A percentile compares a stretch with the other conserved stretches of the same genome.
These are phyloP conservation scores for Actinernus sp. DNA, from an alignment of 92 coral and sea anemone species.

Conservation along the genomic window DNA sequence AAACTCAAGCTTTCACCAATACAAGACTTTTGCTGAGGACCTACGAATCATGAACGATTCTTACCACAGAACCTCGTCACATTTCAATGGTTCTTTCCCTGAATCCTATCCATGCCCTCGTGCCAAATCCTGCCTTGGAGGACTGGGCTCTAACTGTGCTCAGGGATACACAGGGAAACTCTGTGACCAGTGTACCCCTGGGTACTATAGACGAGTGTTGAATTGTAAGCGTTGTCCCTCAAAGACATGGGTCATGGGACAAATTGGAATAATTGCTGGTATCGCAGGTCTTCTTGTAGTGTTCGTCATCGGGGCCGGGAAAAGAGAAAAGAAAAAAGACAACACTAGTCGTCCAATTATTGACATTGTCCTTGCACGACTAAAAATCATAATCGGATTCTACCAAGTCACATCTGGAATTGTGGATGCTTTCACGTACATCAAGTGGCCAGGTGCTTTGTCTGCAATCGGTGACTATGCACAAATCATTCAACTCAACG, in stretches of 20 bases:
- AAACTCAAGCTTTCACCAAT: no score
- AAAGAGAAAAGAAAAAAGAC: conserved; percentile 5
- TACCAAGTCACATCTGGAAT: conserved; percentile 28
- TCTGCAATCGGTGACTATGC: conserved; percentile 11
- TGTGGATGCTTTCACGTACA: conserved; percentile 27
- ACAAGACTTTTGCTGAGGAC: no score
- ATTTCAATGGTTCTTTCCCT: no score
- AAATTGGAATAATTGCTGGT: conserved; percentile 7
- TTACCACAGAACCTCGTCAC: no score
- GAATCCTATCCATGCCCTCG: no score
- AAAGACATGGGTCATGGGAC: not conserved
- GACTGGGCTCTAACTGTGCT: conserved; percentile 24
- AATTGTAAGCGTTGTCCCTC: conserved; percentile 28
- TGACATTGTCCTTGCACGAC: conserved; percentile 26
- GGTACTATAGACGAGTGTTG: conserved; percentile 13
- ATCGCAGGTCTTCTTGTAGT: not conserved
- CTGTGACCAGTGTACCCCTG: conserved; percentile 16
- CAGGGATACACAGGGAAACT: conserved; percentile 36
- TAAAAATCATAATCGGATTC: conserved; percentile 37
- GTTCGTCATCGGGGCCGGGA: not conserved
- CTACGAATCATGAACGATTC: no score
- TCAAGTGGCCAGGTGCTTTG: conserved; percentile 20
- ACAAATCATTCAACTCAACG: conserved; percentile 18
- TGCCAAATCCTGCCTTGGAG: conserved; percentile 24
- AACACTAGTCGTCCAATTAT: conserved; percentile 8